These are phyloP conservation scores for Sander vitreus DNA, from an alignment of 2,113 vertebrate genomes.

Conservation along the genomic window DNA sequence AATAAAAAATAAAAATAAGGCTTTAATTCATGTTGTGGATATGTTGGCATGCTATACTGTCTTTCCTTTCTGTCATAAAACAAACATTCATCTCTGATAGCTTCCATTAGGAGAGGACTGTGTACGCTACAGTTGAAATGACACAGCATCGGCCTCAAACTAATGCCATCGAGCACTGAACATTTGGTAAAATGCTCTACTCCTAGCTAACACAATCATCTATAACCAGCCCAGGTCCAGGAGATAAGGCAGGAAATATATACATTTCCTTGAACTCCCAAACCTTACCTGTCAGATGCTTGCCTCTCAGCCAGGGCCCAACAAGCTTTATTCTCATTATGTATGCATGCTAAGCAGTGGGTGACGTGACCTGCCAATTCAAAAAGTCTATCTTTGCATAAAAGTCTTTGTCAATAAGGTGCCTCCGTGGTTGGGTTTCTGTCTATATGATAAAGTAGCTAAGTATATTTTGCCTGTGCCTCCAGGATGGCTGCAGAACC, in stretches of 20 bases:
- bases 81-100: conserved; percentile 61
- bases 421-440: conserved; percentile 71
- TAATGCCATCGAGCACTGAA: conserved; percentile 73
- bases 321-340: conserved; percentile 79
- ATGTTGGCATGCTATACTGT: background rate
- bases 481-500: conserved; percentile 83
- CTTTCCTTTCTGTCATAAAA: conserved; percentile 37
- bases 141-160: conserved; percentile 60
- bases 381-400: conserved; percentile 85
- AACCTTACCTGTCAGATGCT: conserved; percentile 82
- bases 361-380: conserved; percentile 85
- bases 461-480: conserved; percentile 84
- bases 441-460: conserved; percentile 87
- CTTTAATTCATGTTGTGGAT: background rate
- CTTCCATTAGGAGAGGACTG: conserved; percentile 50
- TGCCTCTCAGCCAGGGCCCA: conserved; percentile 77
- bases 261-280: conserved; percentile 75
- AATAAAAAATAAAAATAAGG: background rate
- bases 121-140: conserved; percentile 57
- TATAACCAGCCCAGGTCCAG: conserved; percentile 56
- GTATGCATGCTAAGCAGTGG: conserved; percentile 83
- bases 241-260: conserved; percentile 75
- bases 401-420: conserved; percentile 83
- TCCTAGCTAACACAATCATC: conserved; percentile 75
- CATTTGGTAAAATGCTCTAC: conserved; percentile 73